Conservation (phyloP, 2,113 vertebrate genomes). For the Eurystomus gularis region DNA sequence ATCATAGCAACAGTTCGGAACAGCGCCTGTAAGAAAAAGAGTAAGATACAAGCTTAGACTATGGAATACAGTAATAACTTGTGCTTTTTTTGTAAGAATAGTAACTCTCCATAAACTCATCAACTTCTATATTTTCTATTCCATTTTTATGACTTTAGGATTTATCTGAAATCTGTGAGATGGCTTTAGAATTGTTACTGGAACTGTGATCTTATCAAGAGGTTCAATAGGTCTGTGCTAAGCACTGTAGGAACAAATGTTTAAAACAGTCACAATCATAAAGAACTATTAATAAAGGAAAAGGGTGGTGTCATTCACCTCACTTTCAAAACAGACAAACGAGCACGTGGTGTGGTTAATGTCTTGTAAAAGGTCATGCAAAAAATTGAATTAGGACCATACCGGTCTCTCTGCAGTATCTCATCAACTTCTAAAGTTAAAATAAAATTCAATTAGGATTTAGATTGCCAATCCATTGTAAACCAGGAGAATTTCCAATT, state of each 20-base stretch:
- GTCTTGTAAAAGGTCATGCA: neutral
- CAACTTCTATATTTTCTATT: neutral
- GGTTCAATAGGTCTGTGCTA: neutral
- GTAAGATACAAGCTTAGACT: neutral
- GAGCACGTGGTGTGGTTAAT: neutral
- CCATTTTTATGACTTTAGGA: neutral
- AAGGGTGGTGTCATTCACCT: neutral
- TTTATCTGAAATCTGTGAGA: neutral
- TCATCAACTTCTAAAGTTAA: neutral
- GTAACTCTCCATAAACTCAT: neutral
- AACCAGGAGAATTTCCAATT: neutral
- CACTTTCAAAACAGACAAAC: neutral
- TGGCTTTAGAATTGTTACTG: neutral
- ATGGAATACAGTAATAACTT: neutral
- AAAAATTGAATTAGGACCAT: too few relatives aligned
- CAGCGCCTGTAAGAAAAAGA: conserved; percentile 77
- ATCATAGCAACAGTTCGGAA: conserved; percentile 96
- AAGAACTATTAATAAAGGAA: neutral
- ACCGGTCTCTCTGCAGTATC: neutral
- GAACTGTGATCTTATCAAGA: neutral
- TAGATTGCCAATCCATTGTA: neutral
- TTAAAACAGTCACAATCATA: neutral
- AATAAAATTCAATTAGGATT: neutral
- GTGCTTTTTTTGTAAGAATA: neutral
- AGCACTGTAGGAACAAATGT: neutral